Evolutionary conservation across 23 tunicate genomes (phyloP), one percentile per base, ranked within the genome.

Genomic region (Styela clava): DNA sequence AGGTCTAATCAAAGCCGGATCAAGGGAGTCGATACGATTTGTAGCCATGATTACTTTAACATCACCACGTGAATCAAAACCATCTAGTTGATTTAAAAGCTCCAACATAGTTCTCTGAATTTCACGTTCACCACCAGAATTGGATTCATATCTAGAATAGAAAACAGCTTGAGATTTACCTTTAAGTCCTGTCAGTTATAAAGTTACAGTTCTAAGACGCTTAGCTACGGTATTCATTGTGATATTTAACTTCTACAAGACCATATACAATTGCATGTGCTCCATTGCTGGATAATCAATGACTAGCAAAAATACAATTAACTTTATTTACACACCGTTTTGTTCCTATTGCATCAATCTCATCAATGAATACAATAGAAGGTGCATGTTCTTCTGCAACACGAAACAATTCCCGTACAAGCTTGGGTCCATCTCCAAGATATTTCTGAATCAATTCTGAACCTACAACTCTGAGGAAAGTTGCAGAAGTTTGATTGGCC

Each of bases 21-120:
- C 99, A 2, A 95, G 85, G 0, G 96, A 86, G 1, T 95, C 99
- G 61, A 95, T 95, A 1, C 99, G 74, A 67, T 95, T 95, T 16
- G 99, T 95, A 36, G 99, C 99, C 99, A 95, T 95, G 52, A 95
- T 90, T 5, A 95, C 99, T 61, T 95, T 95, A 71, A 95, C 99
- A 64, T 95, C 99, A 22, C 95, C 95, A 2, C 99, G 83, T 2
- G 99, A 95, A 61, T 95, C 99, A 63, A 95, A 95, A 7, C 99
- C 99, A 72, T 95, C 99, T 2, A 95, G 84, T 72, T 95, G 99
- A 63, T 95, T 95, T 0, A 95, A 79, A 9, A 95, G 79, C 77
- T 95, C 99, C 63, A 95, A 74, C 99, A 95, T 95, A 16, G 99
- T 95, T 1, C 99, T 68, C 69, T 95, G 99, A 83, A 95, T 95